These are phyloP conservation scores for Amorpha juglandis DNA, from an alignment of 2,888 invertebrate genomes.

Conservation along the genomic window DNA sequence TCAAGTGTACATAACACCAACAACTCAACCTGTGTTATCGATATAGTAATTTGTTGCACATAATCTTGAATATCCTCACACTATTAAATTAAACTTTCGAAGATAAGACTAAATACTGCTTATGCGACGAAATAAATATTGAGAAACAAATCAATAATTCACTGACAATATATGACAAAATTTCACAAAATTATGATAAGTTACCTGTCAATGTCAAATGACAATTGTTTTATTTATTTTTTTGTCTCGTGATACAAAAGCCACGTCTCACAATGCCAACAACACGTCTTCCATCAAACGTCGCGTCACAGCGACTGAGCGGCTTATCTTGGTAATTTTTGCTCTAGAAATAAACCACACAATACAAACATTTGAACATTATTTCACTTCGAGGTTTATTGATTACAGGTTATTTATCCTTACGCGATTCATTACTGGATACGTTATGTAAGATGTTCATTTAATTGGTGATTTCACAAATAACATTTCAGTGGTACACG, in stretches of 20 bases:
- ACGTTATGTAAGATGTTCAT: constrained; percentile 20
- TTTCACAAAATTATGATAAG: constrained; percentile 38
- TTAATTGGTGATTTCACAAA: constrained; percentile 17
- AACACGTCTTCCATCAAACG: constrained; percentile 53
- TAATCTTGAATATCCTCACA: constrained; percentile 50
- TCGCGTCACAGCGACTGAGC: constrained; percentile 50
- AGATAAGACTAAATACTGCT: constrained; percentile 32
- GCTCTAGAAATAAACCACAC: constrained; percentile 54
- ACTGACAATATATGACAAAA: constrained; percentile 32
- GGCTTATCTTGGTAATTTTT: constrained; percentile 44
- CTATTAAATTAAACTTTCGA: constrained; percentile 35
- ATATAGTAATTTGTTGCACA: constrained; percentile 47
- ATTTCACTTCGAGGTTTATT: constrained; percentile 35
- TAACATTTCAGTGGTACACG: constrained; percentile 24
- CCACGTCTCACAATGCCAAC: constrained; percentile 39
- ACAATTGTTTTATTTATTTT: constrained; percentile 48
- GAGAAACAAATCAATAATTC: constrained; percentile 58
- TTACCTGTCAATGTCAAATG: constrained; percentile 73
- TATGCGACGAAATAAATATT: constrained; percentile 37
- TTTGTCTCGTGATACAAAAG: constrained; percentile 36
- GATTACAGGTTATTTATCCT: constrained; percentile 29
- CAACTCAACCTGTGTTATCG: constrained; percentile 40
- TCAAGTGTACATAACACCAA: constrained; percentile 40
- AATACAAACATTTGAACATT: constrained; percentile 44
- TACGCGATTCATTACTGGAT: constrained; percentile 26